Conservation (phyloP, 2,113 vertebrate genomes). For the Glaucidium brasilianum region DNA sequence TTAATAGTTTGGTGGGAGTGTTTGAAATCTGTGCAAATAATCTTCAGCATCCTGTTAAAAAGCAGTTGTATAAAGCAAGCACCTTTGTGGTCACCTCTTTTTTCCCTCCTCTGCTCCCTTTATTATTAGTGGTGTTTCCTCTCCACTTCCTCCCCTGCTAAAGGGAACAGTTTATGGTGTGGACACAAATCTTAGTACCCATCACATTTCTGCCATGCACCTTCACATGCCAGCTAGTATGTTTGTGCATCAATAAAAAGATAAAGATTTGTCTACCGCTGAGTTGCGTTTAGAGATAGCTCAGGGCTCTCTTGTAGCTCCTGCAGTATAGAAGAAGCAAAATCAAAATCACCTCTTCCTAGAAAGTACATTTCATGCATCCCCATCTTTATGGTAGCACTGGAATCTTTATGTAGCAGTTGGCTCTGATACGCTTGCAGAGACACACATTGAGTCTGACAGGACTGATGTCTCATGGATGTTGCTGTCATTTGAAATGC, state of each 20-base stretch:
- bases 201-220: background rate
- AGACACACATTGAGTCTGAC: constrained; percentile 81
- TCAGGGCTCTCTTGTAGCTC: background rate
- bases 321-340: background rate
- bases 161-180: background rate
- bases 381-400: constrained; percentile 44
- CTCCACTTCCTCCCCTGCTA: background rate
- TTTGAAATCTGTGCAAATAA: background rate
- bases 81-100: background rate
- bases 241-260: background rate
- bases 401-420: constrained; percentile 74
- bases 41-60: background rate
- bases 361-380: constrained; percentile 33
- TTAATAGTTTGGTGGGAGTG: background rate
- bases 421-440: constrained; percentile 75
- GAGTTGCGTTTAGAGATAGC: background rate
- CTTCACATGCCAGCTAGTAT: background rate
- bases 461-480: constrained; percentile 82
- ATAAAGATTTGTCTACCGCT: background rate
- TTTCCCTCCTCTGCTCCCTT: background rate
- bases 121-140: background rate
- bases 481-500: constrained; percentile 80
- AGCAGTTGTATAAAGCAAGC: background rate
- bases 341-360: constrained; percentile 3
- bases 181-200: background rate